Evolutionary conservation across 2,113 vertebrate species (phyloP).

Genomic region (Theristicus caerulescens): DNA sequence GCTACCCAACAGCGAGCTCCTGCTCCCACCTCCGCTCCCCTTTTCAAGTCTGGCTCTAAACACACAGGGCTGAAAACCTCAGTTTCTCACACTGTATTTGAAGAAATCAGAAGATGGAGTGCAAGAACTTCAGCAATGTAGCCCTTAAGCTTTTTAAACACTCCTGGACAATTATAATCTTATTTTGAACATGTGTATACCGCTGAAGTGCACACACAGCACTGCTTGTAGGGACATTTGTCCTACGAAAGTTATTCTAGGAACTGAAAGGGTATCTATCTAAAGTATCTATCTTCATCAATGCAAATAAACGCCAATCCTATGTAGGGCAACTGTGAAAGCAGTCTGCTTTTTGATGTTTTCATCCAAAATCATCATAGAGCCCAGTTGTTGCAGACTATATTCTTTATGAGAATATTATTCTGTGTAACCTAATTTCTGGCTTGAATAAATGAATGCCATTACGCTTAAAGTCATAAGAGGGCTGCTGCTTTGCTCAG

Average conservation of each 20-base stretch:
- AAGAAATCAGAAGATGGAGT: background rate
- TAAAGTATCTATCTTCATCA: background rate
- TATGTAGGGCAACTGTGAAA: background rate
- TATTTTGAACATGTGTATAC: background rate
- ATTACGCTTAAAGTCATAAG: background rate
- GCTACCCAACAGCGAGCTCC: background rate
- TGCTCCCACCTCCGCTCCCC: background rate
- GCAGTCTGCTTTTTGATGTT: background rate
- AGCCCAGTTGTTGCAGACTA: background rate
- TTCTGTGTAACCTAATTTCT: background rate
- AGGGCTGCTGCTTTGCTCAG: background rate
- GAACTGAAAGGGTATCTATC: conserved; percentile 3
- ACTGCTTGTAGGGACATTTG: background rate
- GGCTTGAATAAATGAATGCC: background rate
- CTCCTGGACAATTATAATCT: background rate
- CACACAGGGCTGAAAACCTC: background rate
- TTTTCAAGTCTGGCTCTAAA: background rate
- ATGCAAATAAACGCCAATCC: background rate
- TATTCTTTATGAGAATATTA: background rate
- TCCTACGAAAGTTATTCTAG: background rate
- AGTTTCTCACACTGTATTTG: background rate
- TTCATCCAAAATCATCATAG: background rate
- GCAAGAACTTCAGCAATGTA: background rate
- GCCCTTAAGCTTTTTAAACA: conserved; percentile 4
- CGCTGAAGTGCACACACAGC: background rate